A percentile compares a stretch with the other conserved stretches of the same genome.
Conservation (phyloP, 2,113 vertebrate species). For the Nanorana parkeri region DNA sequence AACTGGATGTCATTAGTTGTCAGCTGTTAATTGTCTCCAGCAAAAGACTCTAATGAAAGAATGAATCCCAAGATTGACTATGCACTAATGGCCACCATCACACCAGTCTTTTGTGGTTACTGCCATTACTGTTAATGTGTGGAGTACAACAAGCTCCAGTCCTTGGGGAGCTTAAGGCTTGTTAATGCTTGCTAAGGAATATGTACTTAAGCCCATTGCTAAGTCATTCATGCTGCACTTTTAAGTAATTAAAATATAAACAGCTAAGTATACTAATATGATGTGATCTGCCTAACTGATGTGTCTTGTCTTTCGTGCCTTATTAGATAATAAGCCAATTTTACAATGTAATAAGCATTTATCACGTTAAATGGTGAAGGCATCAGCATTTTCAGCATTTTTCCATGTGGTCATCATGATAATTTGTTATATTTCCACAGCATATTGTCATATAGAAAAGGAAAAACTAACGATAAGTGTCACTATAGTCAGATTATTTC, state of each 20-base stretch:
- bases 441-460: not conserved
- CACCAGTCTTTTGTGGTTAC: not conserved
- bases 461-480: too few relatives aligned
- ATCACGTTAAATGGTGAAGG: not conserved
- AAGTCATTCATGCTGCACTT: not conserved
- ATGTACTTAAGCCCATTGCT: too few relatives aligned
- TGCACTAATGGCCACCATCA: not conserved
- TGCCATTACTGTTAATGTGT: not conserved
- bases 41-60: not conserved
- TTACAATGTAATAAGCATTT: not conserved
- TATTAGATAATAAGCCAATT: not conserved
- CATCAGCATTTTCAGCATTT: not conserved
- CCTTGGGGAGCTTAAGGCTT: not conserved
- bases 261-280: not conserved
- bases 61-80: slow-evolving; percentile 5
- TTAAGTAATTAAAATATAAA: not conserved
- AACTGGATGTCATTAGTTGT: slow-evolving; percentile 15
- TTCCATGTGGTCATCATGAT: not conserved
- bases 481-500: too few relatives aligned
- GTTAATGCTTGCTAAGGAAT: not conserved
- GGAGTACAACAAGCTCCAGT: not conserved
- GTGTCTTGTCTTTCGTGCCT: not conserved
- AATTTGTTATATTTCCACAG: not conserved
- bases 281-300: not conserved
- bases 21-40: slow-evolving; percentile 19